Percentiles rank a stretch among this genome's conserved stretches.
Conservation (phyloP, 1,140 invertebrate species). For the Drosophila persimilis region DNA sequence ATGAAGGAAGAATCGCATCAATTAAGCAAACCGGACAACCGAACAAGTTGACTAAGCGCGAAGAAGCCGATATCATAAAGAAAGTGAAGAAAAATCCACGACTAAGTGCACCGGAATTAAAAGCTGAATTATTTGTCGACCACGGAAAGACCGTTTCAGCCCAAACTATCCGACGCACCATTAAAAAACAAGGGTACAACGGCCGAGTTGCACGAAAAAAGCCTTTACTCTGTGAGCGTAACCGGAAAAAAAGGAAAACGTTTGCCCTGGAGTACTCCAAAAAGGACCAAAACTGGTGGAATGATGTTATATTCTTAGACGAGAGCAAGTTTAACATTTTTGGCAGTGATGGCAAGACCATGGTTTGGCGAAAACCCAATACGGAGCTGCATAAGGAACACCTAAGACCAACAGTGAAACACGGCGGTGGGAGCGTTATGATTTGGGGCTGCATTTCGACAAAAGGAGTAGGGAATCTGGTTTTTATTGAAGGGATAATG, state of each 20-base stretch:
- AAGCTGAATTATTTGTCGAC: constrained; percentile 8
- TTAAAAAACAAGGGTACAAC: constrained; percentile 2
- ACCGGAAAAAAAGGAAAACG: background rate
- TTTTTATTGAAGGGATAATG: constrained; percentile 14
- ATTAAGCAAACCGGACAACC: background rate
- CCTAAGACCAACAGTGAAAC: no score
- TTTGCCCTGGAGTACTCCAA: constrained; percentile 16
- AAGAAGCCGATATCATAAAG: no score
- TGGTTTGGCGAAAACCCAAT: constrained; percentile 24
- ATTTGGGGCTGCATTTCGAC: no score
- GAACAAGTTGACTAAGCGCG: no score
- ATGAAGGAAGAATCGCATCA: no score
- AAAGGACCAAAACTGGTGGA: constrained; percentile 5
- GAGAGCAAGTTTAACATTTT: constrained; percentile 13
- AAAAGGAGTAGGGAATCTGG: no score
- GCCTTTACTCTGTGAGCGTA: constrained; percentile 6
- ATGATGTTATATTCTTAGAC: no score
- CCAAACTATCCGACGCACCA: background rate
- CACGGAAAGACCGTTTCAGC: constrained; percentile 1
- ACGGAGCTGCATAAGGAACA: constrained; percentile 17
- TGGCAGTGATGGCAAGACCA: constrained; percentile 14
- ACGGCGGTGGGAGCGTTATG: no score
- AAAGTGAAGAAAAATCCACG: no score
- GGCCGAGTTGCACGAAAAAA: constrained; percentile 10
- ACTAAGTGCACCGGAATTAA: no score